Evolutionary conservation across 2,113 vertebrate genomes (phyloP).

Genomic region (Semicossyphus pulcher): DNA sequence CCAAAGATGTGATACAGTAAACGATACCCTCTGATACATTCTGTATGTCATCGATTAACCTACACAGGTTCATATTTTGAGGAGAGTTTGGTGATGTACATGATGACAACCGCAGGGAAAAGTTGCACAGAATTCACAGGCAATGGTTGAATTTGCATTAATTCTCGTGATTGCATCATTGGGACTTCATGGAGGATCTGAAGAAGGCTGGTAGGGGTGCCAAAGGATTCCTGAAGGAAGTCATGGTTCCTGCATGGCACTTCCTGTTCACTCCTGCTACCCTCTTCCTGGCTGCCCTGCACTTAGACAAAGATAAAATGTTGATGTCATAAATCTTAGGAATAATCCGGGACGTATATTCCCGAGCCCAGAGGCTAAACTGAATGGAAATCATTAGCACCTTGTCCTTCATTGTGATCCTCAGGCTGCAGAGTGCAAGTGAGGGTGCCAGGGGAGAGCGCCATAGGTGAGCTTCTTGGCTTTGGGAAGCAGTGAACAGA

Average conservation of each 20-base stretch:
- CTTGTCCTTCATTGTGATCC: slow-evolving; percentile 66
- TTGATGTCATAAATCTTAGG: slow-evolving; percentile 56
- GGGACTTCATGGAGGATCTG: background rate
- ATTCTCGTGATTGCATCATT: background rate
- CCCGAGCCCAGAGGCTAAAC: slow-evolving; percentile 17
- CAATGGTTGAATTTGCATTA: background rate
- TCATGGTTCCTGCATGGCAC: slow-evolving; percentile 22
- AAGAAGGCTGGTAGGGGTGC: slow-evolving; percentile 31
- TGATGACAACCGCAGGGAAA: background rate
- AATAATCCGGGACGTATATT: slow-evolving; percentile 37
- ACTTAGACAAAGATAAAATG: slow-evolving; percentile 41
- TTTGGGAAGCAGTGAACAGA: slow-evolving; percentile 33
- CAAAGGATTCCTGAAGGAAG: slow-evolving; percentile 59
- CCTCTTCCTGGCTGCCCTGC: background rate
- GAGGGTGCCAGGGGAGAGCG: slow-evolving; percentile 27
- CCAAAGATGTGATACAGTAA: background rate
- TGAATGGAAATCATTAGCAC: slow-evolving; percentile 62
- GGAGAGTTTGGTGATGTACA: background rate
- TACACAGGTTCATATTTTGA: background rate
- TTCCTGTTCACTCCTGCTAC: slow-evolving; percentile 11
- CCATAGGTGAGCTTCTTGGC: slow-evolving; percentile 41
- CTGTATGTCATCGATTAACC: background rate
- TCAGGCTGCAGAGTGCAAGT: slow-evolving; percentile 54
- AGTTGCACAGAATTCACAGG: background rate
- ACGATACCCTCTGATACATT: background rate